Conservation (phyloP, 2,888 invertebrate genomes). For the Lutraria lutraria region DNA sequence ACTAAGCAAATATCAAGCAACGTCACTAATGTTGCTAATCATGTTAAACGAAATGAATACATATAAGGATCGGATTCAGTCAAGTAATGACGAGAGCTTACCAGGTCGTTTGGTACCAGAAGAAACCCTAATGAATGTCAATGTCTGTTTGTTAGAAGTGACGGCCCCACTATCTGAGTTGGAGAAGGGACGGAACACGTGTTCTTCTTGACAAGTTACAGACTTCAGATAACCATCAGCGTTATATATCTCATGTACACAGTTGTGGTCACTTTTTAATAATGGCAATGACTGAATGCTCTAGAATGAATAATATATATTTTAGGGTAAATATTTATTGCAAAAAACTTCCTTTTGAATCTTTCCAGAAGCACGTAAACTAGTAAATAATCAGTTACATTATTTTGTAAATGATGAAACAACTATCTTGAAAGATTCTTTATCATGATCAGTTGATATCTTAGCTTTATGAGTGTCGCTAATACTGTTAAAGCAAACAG, state of each 20-base stretch:
- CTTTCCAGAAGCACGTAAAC: too few relatives aligned
- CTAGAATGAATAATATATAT: constrained; percentile 50
- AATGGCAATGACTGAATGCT: constrained; percentile 85
- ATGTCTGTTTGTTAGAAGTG: constrained; percentile 86
- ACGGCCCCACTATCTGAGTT: constrained; percentile 87
- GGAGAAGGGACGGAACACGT: constrained; percentile 92
- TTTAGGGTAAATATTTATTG: too few relatives aligned
- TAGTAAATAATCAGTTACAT: too few relatives aligned
- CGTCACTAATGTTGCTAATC: too few relatives aligned
- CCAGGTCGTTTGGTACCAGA: constrained; percentile 59
- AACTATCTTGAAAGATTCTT: too few relatives aligned
- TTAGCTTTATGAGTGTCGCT: too few relatives aligned
- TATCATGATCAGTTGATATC: too few relatives aligned
- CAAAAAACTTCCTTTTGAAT: not conserved
- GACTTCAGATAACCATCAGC: constrained; percentile 89
- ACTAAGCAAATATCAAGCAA: too few relatives aligned
- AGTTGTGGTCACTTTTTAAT: constrained; percentile 88
- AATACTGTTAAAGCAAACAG: too few relatives aligned
- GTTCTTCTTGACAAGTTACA: constrained; percentile 90
- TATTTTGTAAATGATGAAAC: too few relatives aligned
- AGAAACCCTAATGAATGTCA: constrained; percentile 74
- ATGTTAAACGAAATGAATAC: too few relatives aligned
- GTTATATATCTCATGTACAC: constrained; percentile 90
- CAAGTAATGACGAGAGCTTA: constrained; percentile 20
- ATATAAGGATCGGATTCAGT: too few relatives aligned